phyloP scores from a whole-genome alignment of 2,888 invertebrate species.

The Drosophila demipolita region DNA sequence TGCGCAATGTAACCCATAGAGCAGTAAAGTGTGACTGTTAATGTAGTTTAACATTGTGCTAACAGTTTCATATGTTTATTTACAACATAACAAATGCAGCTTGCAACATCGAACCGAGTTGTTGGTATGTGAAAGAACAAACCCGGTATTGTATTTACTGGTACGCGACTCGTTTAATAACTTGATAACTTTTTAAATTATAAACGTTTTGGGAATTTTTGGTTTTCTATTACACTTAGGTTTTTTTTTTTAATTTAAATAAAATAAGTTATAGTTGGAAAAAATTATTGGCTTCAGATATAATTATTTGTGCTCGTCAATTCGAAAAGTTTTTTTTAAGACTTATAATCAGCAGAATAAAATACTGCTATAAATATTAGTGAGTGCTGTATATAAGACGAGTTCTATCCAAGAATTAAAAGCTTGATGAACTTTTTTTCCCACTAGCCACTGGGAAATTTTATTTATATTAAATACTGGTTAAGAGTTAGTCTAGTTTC shows the following conservation, averaged over 20 bases:
- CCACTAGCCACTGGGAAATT: background rate
- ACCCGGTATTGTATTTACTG: background rate
- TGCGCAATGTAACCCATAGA: background rate
- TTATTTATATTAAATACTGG: background rate
- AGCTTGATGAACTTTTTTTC: background rate
- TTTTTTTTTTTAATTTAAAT: background rate
- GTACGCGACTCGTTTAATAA: background rate
- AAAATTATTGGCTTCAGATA: background rate
- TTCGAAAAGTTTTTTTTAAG: background rate
- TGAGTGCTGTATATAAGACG: background rate
- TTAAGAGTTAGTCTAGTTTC: background rate
- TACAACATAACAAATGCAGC: slow-evolving; percentile 5
- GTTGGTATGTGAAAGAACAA: background rate
- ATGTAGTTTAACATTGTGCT: background rate
- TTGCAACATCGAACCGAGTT: slow-evolving; percentile 6
- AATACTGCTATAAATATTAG: background rate
- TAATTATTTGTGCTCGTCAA: background rate
- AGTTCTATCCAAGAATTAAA: background rate
- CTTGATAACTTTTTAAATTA: background rate
- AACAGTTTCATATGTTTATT: background rate
- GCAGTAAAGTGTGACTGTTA: background rate
- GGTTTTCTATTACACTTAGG: background rate
- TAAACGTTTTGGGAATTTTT: background rate
- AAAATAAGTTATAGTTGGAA: background rate
- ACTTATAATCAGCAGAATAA: background rate